phyloP scores from a whole-genome alignment of 2,797 vertebrate genomes.

The Triplophysa bombifrons region DNA sequence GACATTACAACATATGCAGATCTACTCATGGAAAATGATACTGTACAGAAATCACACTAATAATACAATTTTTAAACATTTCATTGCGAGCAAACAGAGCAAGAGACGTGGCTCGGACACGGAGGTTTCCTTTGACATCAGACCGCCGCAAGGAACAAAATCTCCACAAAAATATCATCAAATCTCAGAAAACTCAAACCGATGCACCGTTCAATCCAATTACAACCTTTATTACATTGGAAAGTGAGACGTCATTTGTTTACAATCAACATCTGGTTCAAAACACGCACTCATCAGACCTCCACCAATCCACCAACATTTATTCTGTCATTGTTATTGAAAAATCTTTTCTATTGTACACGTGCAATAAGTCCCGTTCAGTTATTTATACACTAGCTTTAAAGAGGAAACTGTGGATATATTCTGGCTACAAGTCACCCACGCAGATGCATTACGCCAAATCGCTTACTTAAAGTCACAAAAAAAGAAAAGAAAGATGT shows the following conservation, averaged over 20 bases:
- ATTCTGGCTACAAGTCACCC: slow-evolving; percentile 62
- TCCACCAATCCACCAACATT: slow-evolving; percentile 59
- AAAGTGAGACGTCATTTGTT: slow-evolving; percentile 57
- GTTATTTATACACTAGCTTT: slow-evolving; percentile 69
- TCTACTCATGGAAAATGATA: slow-evolving; percentile 68
- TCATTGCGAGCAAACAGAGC: slow-evolving; percentile 75
- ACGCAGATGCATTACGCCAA: slow-evolving; percentile 64
- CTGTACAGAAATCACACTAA: slow-evolving; percentile 77
- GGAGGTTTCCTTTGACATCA: slow-evolving; percentile 51
- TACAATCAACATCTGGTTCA: slow-evolving; percentile 53
- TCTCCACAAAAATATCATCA: background rate
- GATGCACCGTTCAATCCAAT: slow-evolving; percentile 63
- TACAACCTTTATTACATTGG: slow-evolving; percentile 62
- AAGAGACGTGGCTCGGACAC: slow-evolving; percentile 72
- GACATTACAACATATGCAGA: slow-evolving; percentile 42
- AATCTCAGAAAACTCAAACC: slow-evolving; percentile 45
- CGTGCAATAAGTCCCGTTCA: slow-evolving; percentile 57
- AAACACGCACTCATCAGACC: slow-evolving; percentile 27
- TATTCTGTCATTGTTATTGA: slow-evolving; percentile 55
- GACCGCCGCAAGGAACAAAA: background rate
- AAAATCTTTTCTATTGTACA: slow-evolving; percentile 54
- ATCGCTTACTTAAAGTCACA: slow-evolving; percentile 46
- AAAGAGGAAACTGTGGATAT: slow-evolving; percentile 65
- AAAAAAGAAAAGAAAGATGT: slow-evolving; percentile 12
- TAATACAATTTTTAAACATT: slow-evolving; percentile 67